phyloP scores from a whole-genome alignment of 2,113 vertebrate genomes.

The Solenodon paradoxus region DNA sequence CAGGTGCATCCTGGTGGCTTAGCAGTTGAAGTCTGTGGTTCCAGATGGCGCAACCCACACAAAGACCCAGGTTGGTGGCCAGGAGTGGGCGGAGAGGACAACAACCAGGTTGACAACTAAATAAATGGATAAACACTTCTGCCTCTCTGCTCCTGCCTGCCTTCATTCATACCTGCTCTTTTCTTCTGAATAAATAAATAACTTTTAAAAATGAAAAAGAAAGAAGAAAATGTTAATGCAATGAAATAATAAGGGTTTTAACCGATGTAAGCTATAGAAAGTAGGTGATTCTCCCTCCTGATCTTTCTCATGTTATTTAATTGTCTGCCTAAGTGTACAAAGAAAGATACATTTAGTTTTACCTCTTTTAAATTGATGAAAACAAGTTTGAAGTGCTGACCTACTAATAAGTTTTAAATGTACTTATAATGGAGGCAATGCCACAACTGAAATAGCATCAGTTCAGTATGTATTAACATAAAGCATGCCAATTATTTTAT shows the following conservation, averaged over 20 bases:
- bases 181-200: no score
- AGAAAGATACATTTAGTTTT: conserved; percentile 28
- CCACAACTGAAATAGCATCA: neutral
- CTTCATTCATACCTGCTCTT: no score
- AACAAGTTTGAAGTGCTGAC: neutral
- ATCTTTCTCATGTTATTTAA: neutral
- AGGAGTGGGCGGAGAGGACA: no score
- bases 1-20: no score
- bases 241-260: neutral
- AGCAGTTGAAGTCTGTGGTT: no score
- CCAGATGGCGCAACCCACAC: no score
- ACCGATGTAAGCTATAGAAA: neutral
- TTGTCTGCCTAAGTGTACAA: neutral
- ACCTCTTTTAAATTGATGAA: neutral
- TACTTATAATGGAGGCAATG: neutral
- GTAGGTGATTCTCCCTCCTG: neutral
- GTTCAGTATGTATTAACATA: neutral
- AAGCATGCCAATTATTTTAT: conserved; percentile 19
- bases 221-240: neutral
- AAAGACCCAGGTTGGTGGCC: no score
- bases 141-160: no score
- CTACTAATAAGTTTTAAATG: conserved; percentile 29
- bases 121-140: no score
- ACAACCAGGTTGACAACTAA: no score
- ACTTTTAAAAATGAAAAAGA: conserved; percentile 4